Evolutionary conservation across 2,888 invertebrate species (phyloP).

Genomic region (Mythimna ferrago): DNA sequence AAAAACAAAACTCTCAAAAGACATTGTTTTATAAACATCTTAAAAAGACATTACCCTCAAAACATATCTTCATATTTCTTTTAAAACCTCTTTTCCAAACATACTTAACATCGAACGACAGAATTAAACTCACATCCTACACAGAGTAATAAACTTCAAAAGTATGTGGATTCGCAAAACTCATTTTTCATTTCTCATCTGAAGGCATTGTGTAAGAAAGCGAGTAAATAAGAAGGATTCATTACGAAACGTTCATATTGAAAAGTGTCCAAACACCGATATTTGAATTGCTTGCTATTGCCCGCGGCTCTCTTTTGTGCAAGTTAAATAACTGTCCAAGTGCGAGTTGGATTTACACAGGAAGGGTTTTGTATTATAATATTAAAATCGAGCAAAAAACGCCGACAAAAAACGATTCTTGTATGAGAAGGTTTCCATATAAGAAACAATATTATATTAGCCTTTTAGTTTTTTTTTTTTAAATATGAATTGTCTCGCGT

Average conservation of each 20-base stretch:
- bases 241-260: conserved; percentile 61
- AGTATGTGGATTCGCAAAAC: conserved; percentile 32
- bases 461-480: too few relatives aligned
- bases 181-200: conserved; percentile 56
- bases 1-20: too few relatives aligned
- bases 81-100: conserved; percentile 35
- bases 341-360: too few relatives aligned
- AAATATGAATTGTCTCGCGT: too few relatives aligned
- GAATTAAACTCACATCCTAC: conserved; percentile 30
- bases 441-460: too few relatives aligned
- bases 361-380: too few relatives aligned
- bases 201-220: conserved; percentile 49
- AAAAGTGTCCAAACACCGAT: conserved; percentile 63
- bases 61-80: background rate
- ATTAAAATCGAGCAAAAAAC: too few relatives aligned
- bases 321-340: too few relatives aligned
- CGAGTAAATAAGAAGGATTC: conserved; percentile 54
- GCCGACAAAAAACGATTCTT: too few relatives aligned
- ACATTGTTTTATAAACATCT: background rate
- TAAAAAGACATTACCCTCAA: background rate
- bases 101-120: conserved; percentile 10
- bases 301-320: background rate
- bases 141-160: conserved; percentile 32
- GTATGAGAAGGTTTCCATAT: too few relatives aligned
- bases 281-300: conserved; percentile 28